Conservation (phyloP, 2,797 vertebrate species). For the Pseudochirops cupreus region DNA sequence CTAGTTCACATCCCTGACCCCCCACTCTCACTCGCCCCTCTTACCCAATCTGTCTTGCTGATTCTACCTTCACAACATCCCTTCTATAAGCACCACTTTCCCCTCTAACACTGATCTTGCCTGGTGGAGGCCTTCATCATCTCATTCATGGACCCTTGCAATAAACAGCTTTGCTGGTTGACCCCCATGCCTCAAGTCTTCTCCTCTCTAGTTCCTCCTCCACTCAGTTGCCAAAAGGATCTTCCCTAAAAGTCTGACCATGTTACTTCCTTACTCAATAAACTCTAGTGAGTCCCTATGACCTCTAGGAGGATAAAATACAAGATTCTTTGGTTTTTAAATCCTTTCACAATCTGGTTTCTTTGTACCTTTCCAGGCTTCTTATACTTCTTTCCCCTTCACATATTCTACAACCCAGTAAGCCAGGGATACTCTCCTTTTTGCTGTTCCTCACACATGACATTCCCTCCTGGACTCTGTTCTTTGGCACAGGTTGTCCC, state of each 20-base stretch:
- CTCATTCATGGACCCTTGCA: not conserved
- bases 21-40: too few relatives aligned
- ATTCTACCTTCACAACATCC: not conserved
- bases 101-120: not conserved
- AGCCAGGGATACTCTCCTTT: not conserved
- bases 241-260: not conserved
- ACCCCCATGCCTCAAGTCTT: not conserved
- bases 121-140: not conserved
- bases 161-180: not conserved
- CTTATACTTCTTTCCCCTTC: not conserved
- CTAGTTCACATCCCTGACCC: not conserved
- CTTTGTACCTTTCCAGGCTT: not conserved
- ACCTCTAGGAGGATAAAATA: not conserved
- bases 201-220: not conserved
- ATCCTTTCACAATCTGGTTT: not conserved
- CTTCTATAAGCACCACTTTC: not conserved
- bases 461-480: not conserved
- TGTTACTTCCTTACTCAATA: not conserved
- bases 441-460: not conserved
- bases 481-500: fast-evolving
- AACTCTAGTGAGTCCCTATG: not conserved
- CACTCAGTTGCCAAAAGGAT: not conserved
- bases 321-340: not conserved
- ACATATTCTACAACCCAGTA: not conserved
- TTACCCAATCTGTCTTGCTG: not conserved